phyloP scores from a whole-genome alignment of 1,140 invertebrate genomes.

The Macrobrachium rosenbergii region DNA sequence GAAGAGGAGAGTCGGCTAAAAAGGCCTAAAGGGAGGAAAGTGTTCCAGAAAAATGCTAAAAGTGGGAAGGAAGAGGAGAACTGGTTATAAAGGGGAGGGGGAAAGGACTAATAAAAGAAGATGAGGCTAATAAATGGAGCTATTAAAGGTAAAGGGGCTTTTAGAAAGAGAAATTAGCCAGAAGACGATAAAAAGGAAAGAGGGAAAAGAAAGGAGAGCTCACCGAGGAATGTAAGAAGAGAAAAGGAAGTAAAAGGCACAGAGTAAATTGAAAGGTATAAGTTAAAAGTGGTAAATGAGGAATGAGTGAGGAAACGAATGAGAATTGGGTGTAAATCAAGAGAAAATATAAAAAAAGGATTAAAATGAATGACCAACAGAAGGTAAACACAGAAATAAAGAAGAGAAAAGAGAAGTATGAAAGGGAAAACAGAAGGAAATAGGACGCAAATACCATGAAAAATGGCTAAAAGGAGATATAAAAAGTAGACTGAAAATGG shows the following conservation, averaged over 20 bases:
- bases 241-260: neutral
- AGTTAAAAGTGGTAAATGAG: neutral
- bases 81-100: too few species aligned
- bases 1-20: too few species aligned
- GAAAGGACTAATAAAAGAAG: too few species aligned
- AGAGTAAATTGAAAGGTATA: neutral
- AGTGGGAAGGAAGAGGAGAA: too few species aligned
- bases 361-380: neutral
- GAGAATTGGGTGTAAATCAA: neutral
- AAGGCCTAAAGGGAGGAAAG: too few species aligned
- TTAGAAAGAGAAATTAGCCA: too few species aligned
- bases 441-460: neutral
- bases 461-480: neutral
- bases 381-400: neutral
- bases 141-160: too few species aligned
- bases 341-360: neutral
- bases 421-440: neutral
- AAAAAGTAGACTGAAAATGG: neutral
- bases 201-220: neutral
- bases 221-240: neutral
- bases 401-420: neutral
- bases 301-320: neutral
- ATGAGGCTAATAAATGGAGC: too few species aligned
- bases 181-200: too few species aligned
- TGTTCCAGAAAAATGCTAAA: too few species aligned